Evolutionary conservation across 1,140 invertebrate genomes (phyloP), one percentile per base, ranked within the genome.

Genomic region (Ericerus pela): DNA sequence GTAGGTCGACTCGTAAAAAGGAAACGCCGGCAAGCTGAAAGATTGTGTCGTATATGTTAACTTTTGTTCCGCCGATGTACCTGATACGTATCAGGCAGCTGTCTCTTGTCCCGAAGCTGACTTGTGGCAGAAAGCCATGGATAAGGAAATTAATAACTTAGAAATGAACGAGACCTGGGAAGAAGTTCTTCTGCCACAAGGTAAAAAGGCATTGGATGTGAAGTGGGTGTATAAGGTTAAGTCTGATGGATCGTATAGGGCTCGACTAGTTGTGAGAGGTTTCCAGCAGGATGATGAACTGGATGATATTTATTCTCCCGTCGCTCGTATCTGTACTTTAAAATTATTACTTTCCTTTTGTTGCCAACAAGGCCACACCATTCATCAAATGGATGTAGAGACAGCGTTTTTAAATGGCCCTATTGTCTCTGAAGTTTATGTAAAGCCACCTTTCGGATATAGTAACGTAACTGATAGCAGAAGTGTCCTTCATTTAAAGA

Each of bases 381-480:
- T 60, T n/a, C 18, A 54, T 2, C 62, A 63, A 29, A 41, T 60
- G 37, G 64, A 65, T 56, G 43, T 66, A 1, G 58, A 57, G 28
- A 64, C 63, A 16, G 64, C 64, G 1, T 64, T 60, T 57, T 57
- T 69, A 6, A 62, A 68, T 55, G 62, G 61, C 4, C 38, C 59
- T 12, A 43, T 68, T n/a, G 56, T 63, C 8, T 58, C 60, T 38
- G 58, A 60, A 33, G 47, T 67, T 5, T 67, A 59, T 52, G 64
- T 68, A 61, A 36, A 64, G 24, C 60, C 60, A 36, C 65, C 66
- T n/a, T n/a, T n/a, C n/a, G 18, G 56, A 63, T 53, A 41, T 43
- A 12, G 58, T 60, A 22, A 24, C 33, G 3, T 38, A 30, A 3
- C 5, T 4, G 4, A 22, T 24, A 18, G 36, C 24, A 2, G 27